These are phyloP conservation scores for Spizella passerina DNA, from an alignment of 2,797 vertebrate genomes.

Conservation along the genomic window DNA sequence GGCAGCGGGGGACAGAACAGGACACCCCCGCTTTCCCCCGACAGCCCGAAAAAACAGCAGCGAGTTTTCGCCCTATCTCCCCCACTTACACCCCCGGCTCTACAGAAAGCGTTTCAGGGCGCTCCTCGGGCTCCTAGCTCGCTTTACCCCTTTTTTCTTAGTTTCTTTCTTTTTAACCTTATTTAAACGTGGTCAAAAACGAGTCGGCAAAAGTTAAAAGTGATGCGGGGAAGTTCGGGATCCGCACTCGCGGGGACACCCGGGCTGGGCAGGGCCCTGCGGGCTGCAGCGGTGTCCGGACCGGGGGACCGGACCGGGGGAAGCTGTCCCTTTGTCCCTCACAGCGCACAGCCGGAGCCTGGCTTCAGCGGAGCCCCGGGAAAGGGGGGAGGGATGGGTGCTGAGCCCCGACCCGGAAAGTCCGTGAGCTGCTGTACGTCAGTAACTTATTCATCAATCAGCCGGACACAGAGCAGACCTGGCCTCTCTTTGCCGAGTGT, in stretches of 20 bases:
- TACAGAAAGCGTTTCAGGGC: not conserved
- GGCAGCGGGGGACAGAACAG: fast-evolving
- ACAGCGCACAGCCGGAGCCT: not conserved
- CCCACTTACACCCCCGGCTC: not conserved
- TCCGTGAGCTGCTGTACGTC: constrained; percentile 59
- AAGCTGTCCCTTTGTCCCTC: not conserved
- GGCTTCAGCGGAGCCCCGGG: not conserved
- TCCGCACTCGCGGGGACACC: too few species aligned
- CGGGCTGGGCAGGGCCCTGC: not conserved
- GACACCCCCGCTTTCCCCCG: not conserved
- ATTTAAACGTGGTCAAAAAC: not conserved
- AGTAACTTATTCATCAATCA: constrained; percentile 81
- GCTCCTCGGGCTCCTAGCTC: not conserved
- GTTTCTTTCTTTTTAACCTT: fast-evolving
- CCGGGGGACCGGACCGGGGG: too few species aligned
- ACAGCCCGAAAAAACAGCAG: not conserved
- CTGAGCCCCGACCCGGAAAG: constrained; percentile 61
- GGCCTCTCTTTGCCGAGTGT: constrained; percentile 80
- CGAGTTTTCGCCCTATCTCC: fast-evolving
- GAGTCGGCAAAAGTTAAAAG: not conserved
- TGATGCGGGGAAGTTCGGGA: fast-evolving
- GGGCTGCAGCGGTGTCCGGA: not conserved
- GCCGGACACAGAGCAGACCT: constrained; percentile 83
- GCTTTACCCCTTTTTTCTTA: fast-evolving
- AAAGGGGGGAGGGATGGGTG: not conserved